Base-by-base conservation (phyloP, 2,113 vertebrate genomes). In the Guaruba guarouba region DNA sequence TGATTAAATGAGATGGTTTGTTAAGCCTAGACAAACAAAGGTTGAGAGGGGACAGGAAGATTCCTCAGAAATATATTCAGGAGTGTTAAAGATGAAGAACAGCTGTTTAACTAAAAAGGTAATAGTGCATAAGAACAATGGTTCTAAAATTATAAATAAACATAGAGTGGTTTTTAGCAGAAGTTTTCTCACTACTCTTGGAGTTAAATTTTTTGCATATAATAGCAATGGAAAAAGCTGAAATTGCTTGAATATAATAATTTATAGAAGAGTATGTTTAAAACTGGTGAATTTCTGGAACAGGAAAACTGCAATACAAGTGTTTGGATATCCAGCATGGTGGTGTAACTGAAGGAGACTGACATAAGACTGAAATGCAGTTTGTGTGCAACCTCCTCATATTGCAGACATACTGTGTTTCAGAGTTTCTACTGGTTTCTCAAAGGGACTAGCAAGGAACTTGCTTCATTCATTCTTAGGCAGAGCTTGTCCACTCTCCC, bases 1-100 rank as follows among this genome's bases (percentile, higher is more conserved):
- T 46, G 15, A 82, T 82, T 69, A 93, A 80, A 77, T n/a, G 23
- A 70, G 19, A 33, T 44, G n/a, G 15, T 44, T 81, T 96, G 39
- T 83, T 95, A 82, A 96, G 8, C 49, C 59, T 88, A 82, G 46
- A 51, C 46, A 93, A 94, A 86, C 51, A 85, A 71, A 85, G 33
- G 33, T 61, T 84, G 52, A 79, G n/a, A 83, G 39, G 8, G n/a
- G 29, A 48, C 23, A 61, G 55, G 10, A 44, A 81, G 46, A 49
- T 86, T 86, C 54, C 83, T 93, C 64, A 71, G 66, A 82, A 88
- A 9, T 79, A 66, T 1, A 3, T 63, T 85, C 54, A 54, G 37
- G 46, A 74, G 13, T 51, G 35, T 63, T 85, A 61, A 84, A 88
- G 67, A 66, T 16, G 67, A 62, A 57, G 31, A 93, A 33, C 7